Percentiles rank a stretch among this genome's conserved stretches.
Evolutionary conservation across 2,888 invertebrate genomes (phyloP).

Genomic region (Sisyra terminalis): DNA sequence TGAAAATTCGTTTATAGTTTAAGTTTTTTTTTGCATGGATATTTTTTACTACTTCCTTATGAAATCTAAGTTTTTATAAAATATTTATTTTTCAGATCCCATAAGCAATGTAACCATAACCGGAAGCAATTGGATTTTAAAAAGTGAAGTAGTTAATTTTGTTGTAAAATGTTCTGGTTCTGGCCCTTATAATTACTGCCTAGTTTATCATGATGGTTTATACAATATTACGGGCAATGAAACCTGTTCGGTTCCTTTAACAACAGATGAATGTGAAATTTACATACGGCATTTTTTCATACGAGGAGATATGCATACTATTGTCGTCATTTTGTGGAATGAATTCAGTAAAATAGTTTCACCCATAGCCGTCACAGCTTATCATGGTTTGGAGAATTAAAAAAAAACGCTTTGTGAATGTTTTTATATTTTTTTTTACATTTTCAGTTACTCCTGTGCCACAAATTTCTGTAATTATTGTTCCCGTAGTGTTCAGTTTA

Average conservation of each 20-base stretch:
- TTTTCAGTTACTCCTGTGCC: constrained; percentile 56
- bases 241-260: constrained; percentile 34
- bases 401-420: background rate
- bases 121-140: constrained; percentile 69
- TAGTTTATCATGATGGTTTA: constrained; percentile 37
- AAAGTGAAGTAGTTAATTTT: constrained; percentile 58
- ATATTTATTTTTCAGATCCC: constrained; percentile 39
- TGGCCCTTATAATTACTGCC: constrained; percentile 54
- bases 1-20: background rate
- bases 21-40: background rate
- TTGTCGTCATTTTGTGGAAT: constrained; percentile 64
- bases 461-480: constrained; percentile 75
- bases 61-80: background rate
- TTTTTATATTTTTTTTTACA: constrained; percentile 6
- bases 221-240: constrained; percentile 65
- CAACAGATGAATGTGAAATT: constrained; percentile 38
- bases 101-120: constrained; percentile 49
- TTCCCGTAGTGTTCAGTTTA: constrained; percentile 68
- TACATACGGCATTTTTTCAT: constrained; percentile 50
- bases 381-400: constrained; percentile 44
- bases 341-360: constrained; percentile 52
- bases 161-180: constrained; percentile 60
- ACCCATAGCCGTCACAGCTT: constrained; percentile 62
- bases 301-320: constrained; percentile 51
- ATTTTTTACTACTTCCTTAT: background rate